Conservation (phyloP, 2,113 vertebrate genomes). For the Gallinago jamesoni region DNA sequence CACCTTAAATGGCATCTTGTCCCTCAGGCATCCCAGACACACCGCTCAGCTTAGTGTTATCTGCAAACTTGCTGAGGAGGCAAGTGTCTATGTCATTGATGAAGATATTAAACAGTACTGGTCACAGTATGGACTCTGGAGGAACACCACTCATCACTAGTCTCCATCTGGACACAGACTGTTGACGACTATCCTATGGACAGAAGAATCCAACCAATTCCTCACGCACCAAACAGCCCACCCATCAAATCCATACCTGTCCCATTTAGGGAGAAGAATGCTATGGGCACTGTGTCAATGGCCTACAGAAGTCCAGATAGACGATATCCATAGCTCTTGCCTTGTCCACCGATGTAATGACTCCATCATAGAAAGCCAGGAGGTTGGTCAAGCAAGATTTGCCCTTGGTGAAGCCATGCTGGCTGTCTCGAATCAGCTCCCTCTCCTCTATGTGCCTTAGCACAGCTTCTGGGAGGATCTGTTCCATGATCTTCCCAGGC, state of each 20-base stretch:
- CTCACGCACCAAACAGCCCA: not conserved
- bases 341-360: not conserved
- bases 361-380: not conserved
- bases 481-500: not conserved
- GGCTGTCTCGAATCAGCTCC: not conserved
- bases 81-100: not conserved
- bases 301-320: not conserved
- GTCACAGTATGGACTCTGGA: not conserved
- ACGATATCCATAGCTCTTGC: not conserved
- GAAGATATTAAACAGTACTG: not conserved
- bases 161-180: not conserved
- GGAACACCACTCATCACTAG: not conserved
- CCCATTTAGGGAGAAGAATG: not conserved
- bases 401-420: not conserved
- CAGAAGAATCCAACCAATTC: accelerated
- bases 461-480: not conserved
- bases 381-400: not conserved
- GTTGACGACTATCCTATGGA: not conserved
- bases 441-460: not conserved
- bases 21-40: not conserved
- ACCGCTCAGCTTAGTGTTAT: too few species aligned
- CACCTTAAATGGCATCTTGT: not conserved
- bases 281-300: not conserved
- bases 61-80: not conserved
- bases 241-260: not conserved